Base-by-base conservation (phyloP, 2,888 invertebrate genomes). In the Agelastica alni region DNA sequence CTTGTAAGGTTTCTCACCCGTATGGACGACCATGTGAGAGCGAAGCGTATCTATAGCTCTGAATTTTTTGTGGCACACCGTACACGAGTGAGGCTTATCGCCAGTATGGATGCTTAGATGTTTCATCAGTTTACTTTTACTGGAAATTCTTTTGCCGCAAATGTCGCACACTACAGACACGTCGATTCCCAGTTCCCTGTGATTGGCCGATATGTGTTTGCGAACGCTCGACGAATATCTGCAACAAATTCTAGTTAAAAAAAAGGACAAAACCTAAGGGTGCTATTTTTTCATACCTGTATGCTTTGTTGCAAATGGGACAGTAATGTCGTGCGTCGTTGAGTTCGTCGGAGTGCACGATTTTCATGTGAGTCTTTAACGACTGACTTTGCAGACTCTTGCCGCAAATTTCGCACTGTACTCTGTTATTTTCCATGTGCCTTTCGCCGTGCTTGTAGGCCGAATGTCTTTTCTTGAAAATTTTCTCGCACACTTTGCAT, bases 41-140 rank as follows among this genome's bases (percentile, higher is more conserved):
- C 79, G 80, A 59, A 83, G 71, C 70, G 82, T 80, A 71, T 81
- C 81, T 62, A 82, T 81, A 69, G 81, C 80, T 41, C 80, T 80
- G 71, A 82, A 82, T 1, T 79, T 80, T 65, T 82, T 81, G 51
- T 80, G 58, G 17, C 69, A 68, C 9, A 61, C 55, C 3, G 44
- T 44, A 34, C 70, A 70, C 16, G 52, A 32, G 49, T 59, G 67
- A 1, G 82, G 82, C 61, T 80, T 81, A 13, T 79, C 75, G 4
- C 80, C 80, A 0, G 76, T 75, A 62, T 83, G 83, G 42, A 78
- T 78, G 17, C 78, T 70, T 32, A 78, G 76, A 57, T 83, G 82
- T 66, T 53, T 51, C 14, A 28, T 69, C 10, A 73, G 56, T 4
- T 70, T 68, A 12, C 65, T 66, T 36, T 63, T 64, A 53, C 68